Percentiles rank a stretch among this genome's conserved stretches.
Conservation (phyloP, 2,113 vertebrate species). For the Syrrhaptes paradoxus region DNA sequence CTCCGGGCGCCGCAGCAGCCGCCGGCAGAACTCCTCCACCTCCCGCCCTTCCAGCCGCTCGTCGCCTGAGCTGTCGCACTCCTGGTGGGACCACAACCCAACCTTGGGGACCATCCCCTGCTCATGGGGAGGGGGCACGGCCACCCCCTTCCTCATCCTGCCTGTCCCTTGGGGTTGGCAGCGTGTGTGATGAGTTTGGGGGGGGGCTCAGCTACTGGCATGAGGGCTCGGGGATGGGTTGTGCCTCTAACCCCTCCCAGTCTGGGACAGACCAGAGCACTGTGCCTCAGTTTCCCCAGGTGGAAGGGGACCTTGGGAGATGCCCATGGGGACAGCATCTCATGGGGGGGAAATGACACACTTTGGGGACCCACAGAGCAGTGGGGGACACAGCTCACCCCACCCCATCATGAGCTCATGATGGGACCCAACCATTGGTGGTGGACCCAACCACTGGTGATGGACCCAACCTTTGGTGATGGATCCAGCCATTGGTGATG, state of each 20-base stretch:
- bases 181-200: background rate
- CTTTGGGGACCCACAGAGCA: background rate
- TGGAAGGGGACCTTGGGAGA: background rate
- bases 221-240: background rate
- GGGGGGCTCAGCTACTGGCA: background rate
- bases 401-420: background rate
- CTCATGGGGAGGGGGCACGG: accelerated
- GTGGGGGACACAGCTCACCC: background rate
- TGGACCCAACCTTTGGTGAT: no score
- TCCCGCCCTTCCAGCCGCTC: constrained; percentile 87
- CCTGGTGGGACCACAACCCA: constrained; percentile 60
- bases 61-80: constrained; percentile 86
- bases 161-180: background rate
- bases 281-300: background rate
- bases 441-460: background rate
- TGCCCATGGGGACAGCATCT: background rate
- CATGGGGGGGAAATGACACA: background rate
- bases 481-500: no score
- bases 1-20: constrained; percentile 89
- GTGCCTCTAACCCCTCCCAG: no score
- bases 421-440: no score
- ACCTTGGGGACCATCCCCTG: background rate
- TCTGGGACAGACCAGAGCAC: background rate
- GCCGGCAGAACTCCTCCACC: constrained; percentile 91
- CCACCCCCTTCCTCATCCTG: background rate